Base-by-base conservation (phyloP, 2,797 vertebrate species). In the Betta splendens region DNA sequence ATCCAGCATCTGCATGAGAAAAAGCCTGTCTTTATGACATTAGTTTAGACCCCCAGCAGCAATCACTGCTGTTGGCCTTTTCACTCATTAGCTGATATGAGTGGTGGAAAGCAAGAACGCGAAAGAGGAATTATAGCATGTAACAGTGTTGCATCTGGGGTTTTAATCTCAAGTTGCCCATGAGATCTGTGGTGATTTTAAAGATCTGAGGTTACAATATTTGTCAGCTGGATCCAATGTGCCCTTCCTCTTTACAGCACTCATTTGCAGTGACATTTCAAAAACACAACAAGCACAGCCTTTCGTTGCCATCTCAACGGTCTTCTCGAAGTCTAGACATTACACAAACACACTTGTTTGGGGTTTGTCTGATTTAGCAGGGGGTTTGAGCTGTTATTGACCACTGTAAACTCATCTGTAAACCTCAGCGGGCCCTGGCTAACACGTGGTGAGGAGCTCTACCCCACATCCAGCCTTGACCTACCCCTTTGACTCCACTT, bases 381-480 rank as follows among this genome's bases (percentile, higher is more conserved):
- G 18, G 32, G 20, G 58, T 53, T 55, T 58, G 53, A 43, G 29
- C 35, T 53, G 45, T 57, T 74, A 62, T 60, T 50, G 54, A 68
- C 49, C 58, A 25, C 62, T 48, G 73, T 56, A 67, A 55, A 56
- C 58, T 73, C 50, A 60, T 74, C 57, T 70, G 69, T 74, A 69
- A 76, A 62, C 45, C 45, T 37, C 5, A 23, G 46, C 18, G 37
- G 67, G 67, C 50, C 45, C 45, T 59, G 48, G 64, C 61, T 58
- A 76, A 72, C 72, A 63, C 64, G 46, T 42, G 6, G 20, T 43
- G 57, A 72, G 67, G 37, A 65, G 71, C 63, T 75, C 51, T 57
- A 60, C 66, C 73, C 65, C 75, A 82, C 79, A 73, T 64, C 63
- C 68, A 64, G 81, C 53, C 42, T 54, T 79, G 80, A 85, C 81